These are phyloP conservation scores for Lacanobia oleracea DNA, from an alignment of 2,888 invertebrate species.

Conservation along the genomic window DNA sequence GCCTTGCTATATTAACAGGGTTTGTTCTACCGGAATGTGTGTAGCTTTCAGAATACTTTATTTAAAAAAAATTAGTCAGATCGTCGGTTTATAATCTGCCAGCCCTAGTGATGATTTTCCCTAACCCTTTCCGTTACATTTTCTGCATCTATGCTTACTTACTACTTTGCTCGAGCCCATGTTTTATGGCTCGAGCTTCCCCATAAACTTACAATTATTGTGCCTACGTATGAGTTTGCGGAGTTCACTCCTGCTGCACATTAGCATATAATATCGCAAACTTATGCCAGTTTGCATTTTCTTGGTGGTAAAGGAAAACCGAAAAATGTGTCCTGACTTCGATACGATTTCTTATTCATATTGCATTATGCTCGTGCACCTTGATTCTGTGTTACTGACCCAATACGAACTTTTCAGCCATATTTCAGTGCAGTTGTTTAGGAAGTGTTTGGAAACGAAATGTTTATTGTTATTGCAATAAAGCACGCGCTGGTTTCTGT, in stretches of 20 bases:
- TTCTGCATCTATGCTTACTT: conserved; percentile 34
- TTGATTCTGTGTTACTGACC: background rate
- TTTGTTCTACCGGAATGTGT: background rate
- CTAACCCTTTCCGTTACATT: conserved; percentile 23
- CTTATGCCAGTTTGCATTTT: conserved; percentile 26
- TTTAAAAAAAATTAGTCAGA: background rate
- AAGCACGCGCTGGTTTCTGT: conserved; percentile 51
- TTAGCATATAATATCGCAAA: conserved; percentile 47
- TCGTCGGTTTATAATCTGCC: conserved; percentile 1
- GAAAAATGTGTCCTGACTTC: conserved; percentile 5
- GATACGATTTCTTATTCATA: conserved; percentile 19
- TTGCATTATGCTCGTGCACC: background rate
- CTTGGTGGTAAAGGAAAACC: background rate
- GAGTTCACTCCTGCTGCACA: conserved; percentile 14
- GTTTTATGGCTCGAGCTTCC: conserved; percentile 37
- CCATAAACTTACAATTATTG: conserved; percentile 40
- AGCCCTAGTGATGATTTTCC: conserved; percentile 30
- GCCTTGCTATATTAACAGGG: background rate
- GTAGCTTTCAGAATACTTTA: background rate
- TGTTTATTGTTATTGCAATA: conserved; percentile 53
- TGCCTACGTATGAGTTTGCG: conserved; percentile 6
- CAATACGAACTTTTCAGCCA: conserved; percentile 29
- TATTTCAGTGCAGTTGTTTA: conserved; percentile 43
- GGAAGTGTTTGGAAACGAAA: conserved; percentile 40
- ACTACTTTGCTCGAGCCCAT: conserved; percentile 21